Conservation (phyloP, 1,140 invertebrate species). For the Drosophila takahashii region DNA sequence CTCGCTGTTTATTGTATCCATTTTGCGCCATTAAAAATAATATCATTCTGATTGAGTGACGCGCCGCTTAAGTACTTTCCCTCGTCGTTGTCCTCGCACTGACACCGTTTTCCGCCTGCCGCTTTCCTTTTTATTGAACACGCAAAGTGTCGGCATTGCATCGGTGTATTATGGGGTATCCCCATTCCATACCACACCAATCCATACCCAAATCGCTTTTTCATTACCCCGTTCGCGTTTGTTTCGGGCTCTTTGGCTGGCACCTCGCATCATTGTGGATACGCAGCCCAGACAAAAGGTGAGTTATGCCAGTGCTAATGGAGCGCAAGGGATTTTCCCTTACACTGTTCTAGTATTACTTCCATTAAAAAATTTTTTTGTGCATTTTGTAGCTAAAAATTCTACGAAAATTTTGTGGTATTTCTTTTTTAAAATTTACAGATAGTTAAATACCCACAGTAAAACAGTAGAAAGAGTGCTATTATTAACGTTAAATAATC, state of each 20-base stretch:
- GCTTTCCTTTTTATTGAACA: slow-evolving; percentile 67
- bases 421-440: too few relatives aligned
- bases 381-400: too few relatives aligned
- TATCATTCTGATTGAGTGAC: slow-evolving; percentile 82
- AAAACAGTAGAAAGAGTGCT: too few relatives aligned
- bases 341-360: not conserved
- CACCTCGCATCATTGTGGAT: slow-evolving; percentile 40
- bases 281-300: slow-evolving; percentile 41
- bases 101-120: slow-evolving; percentile 69
- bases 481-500: too few relatives aligned
- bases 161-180: slow-evolving; percentile 23
- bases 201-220: slow-evolving; percentile 7
- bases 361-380: too few relatives aligned
- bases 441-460: too few relatives aligned
- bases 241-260: slow-evolving; percentile 21
- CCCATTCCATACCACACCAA: not conserved
- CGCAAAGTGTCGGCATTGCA: slow-evolving; percentile 66
- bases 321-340: not conserved
- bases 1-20: slow-evolving; percentile 71
- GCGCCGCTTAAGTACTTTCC: slow-evolving; percentile 80
- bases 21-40: slow-evolving; percentile 81
- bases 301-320: slow-evolving; percentile 16
- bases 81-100: slow-evolving; percentile 71
- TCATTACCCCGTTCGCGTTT: slow-evolving; percentile 40
- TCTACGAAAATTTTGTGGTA: too few relatives aligned